These are phyloP conservation scores for Eustalomyia histrio DNA, from an alignment of 2,888 invertebrate species.

Conservation along the genomic window DNA sequence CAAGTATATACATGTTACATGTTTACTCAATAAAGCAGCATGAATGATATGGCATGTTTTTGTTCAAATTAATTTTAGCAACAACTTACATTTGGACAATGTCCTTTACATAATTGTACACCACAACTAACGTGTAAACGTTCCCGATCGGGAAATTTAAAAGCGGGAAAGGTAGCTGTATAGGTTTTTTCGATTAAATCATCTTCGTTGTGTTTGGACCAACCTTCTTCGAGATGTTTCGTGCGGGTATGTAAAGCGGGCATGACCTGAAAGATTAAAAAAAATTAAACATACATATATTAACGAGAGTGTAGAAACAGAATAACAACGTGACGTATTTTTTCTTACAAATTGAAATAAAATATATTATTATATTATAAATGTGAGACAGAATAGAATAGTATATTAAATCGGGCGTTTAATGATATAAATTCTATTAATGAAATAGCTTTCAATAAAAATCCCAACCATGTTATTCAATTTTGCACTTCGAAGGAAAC, in stretches of 20 bases:
- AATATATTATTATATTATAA: too few species aligned
- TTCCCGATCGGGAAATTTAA: constrained; percentile 90
- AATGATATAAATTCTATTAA: too few species aligned
- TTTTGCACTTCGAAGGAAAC: too few species aligned
- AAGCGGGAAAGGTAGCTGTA: constrained; percentile 86
- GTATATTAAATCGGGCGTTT: too few species aligned
- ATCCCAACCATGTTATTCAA: too few species aligned
- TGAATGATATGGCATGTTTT: constrained; percentile 15
- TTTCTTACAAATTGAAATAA: too few species aligned
- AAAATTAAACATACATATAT: too few species aligned
- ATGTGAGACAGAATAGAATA: too few species aligned
- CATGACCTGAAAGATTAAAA: constrained; percentile 75
- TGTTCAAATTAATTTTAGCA: constrained; percentile 11
- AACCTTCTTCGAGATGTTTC: constrained; percentile 78
- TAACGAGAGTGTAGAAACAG: too few species aligned
- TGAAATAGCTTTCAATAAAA: too few species aligned
- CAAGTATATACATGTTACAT: not conserved
- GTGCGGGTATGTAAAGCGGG: constrained; percentile 76
- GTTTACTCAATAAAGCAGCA: constrained; percentile 19
- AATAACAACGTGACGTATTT: too few species aligned
- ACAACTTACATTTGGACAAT: constrained; percentile 83
- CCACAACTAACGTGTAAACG: constrained; percentile 88
- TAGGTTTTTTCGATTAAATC: constrained; percentile 79
- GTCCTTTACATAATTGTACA: constrained; percentile 87
- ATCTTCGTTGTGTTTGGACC: constrained; percentile 79